phyloP scores from a whole-genome alignment of 30 jellyfish, hydroid and myxozoan species.

The Rhopilema esculentum region DNA sequence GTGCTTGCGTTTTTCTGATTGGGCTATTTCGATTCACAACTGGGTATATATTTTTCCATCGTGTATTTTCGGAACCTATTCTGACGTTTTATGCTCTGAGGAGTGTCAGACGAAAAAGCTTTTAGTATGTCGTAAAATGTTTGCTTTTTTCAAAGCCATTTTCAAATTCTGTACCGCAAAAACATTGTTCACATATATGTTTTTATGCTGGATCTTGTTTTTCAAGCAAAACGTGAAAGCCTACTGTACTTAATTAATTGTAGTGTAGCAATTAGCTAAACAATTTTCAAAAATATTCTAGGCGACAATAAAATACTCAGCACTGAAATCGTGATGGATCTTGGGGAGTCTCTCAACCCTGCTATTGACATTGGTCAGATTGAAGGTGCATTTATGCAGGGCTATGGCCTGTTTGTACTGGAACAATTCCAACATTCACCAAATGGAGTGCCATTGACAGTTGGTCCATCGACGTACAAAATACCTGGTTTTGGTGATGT shows the following conservation, averaged over 20 bases:
- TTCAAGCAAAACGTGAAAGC: not conserved
- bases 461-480: constrained; percentile 52
- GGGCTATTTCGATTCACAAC: too few species aligned
- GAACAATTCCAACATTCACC: constrained; percentile 53
- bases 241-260: too few species aligned
- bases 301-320: constrained; percentile 50
- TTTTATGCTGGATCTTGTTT: too few species aligned
- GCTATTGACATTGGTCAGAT: constrained; percentile 65
- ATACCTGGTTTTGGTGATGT: constrained; percentile 56
- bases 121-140: too few species aligned
- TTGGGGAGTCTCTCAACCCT: constrained; percentile 58
- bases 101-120: too few species aligned
- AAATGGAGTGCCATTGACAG: constrained; percentile 21
- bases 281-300: not conserved
- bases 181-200: too few species aligned
- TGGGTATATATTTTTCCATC: too few species aligned
- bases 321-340: constrained; percentile 63
- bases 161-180: too few species aligned
- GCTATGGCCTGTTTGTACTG: constrained; percentile 51
- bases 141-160: too few species aligned
- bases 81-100: too few species aligned
- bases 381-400: constrained; percentile 69
- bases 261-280: not conserved
- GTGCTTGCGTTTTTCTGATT: too few species aligned
- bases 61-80: too few species aligned